Percentiles rank a stretch among this genome's conserved stretches.
phyloP scores from a whole-genome alignment of 37 sponge, comb jelly and placozoan species.

The Diacarnus erythraeanus region DNA sequence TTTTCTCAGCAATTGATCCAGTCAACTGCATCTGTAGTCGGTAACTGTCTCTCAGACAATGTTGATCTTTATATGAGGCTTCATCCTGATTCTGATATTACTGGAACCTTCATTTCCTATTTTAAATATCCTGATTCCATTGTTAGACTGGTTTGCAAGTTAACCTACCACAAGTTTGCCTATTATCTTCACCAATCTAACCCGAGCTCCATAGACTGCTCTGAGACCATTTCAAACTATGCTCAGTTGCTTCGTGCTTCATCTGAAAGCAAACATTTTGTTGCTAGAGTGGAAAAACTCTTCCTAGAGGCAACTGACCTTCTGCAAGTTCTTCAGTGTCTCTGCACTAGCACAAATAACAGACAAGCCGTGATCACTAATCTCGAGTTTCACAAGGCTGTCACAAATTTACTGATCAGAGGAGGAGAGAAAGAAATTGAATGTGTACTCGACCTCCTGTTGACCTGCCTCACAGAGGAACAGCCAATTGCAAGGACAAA shows the following conservation, averaged over 20 bases:
- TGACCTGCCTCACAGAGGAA: not conserved
- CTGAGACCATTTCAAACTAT: not conserved
- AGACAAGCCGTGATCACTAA: not conserved
- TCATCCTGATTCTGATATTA: not conserved
- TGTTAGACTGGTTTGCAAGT: not conserved
- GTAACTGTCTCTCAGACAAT: not conserved
- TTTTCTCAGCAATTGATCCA: not conserved
- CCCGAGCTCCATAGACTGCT: not conserved
- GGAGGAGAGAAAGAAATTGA: not conserved
- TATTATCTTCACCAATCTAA: not conserved
- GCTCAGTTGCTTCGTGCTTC: not conserved
- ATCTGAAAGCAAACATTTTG: not conserved
- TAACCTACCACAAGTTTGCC: not conserved
- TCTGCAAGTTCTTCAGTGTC: conserved; percentile 5
- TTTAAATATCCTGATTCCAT: not conserved
- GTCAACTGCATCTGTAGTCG: not conserved
- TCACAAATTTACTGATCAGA: not conserved
- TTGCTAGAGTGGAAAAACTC: conserved; percentile 6
- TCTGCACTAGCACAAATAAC: not conserved
- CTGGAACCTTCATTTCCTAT: not conserved
- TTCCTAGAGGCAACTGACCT: not conserved
- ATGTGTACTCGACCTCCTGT: not conserved
- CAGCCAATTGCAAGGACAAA: too few species aligned
- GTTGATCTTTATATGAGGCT: not conserved
- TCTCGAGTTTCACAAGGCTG: not conserved